Percentiles rank a stretch among this genome's conserved stretches.
Evolutionary conservation across 1,140 invertebrate genomes (phyloP).

Genomic region (Eumaeus atala): DNA sequence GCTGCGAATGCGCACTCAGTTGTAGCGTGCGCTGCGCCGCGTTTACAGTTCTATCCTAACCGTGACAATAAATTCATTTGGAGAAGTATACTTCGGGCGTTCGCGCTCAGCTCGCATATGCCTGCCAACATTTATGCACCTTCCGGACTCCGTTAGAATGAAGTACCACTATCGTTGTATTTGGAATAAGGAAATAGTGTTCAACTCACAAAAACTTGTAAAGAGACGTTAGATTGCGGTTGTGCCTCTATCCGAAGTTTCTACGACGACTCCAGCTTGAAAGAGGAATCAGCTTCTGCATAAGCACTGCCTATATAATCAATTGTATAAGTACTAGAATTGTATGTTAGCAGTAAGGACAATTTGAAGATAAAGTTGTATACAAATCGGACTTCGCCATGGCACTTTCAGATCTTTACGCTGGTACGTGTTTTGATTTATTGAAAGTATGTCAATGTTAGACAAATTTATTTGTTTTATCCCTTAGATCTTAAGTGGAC

Average conservation of each 20-base stretch:
- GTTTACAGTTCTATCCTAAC: constrained; percentile 44
- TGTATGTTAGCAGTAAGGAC: constrained; percentile 41
- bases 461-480: constrained; percentile 28
- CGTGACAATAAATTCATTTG: constrained; percentile 70
- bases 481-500: constrained; percentile 30
- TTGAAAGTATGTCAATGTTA: constrained; percentile 26
- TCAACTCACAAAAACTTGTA: constrained; percentile 91
- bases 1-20: constrained; percentile 52
- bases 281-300: constrained; percentile 53
- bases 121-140: constrained; percentile 64
- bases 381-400: constrained; percentile 50
- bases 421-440: constrained; percentile 48
- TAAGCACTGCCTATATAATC: constrained; percentile 60
- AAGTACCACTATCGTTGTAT: constrained; percentile 88
- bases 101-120: constrained; percentile 65
- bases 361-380: constrained; percentile 32
- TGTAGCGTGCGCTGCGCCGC: constrained; percentile 48
- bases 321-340: constrained; percentile 43
- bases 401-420: constrained; percentile 64
- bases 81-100: constrained; percentile 53
- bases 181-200: constrained; percentile 91
- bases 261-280: constrained; percentile 58
- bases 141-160: constrained; percentile 70
- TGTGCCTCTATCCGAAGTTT: constrained; percentile 30
- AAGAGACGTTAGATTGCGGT: constrained; percentile 81